Conservation (phyloP, 2,888 invertebrate species). For the Drosophila testacea region DNA sequence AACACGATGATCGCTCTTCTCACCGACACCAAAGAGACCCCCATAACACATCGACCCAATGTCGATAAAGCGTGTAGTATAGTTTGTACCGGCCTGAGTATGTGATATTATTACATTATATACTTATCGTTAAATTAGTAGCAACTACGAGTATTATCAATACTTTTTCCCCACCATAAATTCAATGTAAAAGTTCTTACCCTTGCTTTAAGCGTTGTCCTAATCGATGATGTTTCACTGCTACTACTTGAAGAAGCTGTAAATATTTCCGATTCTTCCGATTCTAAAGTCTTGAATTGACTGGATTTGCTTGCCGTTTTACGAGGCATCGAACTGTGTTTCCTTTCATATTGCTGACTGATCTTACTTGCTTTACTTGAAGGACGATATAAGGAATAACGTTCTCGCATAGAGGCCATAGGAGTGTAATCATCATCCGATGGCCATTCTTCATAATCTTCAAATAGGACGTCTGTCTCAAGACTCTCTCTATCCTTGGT, state of each 20-base stretch:
- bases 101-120: too few relatives aligned
- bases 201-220: not conserved
- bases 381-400: not conserved
- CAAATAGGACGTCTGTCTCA: conserved; percentile 21
- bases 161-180: too few relatives aligned
- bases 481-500: not conserved
- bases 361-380: not conserved
- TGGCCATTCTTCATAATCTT: conserved; percentile 8
- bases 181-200: not conserved
- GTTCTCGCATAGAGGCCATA: not conserved
- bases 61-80: conserved; percentile 82
- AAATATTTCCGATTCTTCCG: conserved; percentile 22
- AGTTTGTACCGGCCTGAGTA: not conserved
- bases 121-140: too few relatives aligned
- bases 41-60: conserved; percentile 82
- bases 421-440: not conserved
- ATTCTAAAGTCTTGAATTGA: not conserved
- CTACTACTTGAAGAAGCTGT: conserved; percentile 5
- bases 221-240: not conserved
- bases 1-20: conserved; percentile 89
- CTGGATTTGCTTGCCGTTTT: not conserved
- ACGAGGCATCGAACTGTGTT: not conserved
- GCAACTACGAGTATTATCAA: too few relatives aligned
- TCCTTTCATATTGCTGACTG: not conserved
- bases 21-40: conserved; percentile 89